Percentiles rank a stretch among this genome's conserved stretches.
Conservation (phyloP, 1,140 invertebrate genomes). For the Drosophila repletoides region DNA sequence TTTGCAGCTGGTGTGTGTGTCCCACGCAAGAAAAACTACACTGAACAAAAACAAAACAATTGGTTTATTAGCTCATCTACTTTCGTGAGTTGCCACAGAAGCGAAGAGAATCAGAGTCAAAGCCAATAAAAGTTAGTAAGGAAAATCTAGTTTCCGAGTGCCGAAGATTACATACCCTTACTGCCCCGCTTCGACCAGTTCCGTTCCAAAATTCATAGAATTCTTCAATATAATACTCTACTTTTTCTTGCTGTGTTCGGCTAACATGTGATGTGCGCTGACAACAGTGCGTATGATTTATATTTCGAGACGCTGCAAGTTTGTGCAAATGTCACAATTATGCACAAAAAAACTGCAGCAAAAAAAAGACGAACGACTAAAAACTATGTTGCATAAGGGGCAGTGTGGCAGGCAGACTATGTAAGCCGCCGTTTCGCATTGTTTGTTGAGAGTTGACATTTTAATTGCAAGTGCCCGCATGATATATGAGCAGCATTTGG, state of each 20-base stretch:
- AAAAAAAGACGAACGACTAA: slow-evolving; percentile 16
- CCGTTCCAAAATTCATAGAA: no score
- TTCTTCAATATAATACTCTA: no score
- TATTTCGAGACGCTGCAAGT: slow-evolving; percentile 35
- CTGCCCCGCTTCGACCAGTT: no score
- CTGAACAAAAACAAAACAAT: neutral
- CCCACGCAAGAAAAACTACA: slow-evolving; percentile 27
- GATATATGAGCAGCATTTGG: slow-evolving; percentile 57
- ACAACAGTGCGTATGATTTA: slow-evolving; percentile 76
- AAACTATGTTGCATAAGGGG: slow-evolving; percentile 46
- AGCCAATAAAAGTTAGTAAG: no score
- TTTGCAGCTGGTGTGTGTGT: slow-evolving; percentile 32
- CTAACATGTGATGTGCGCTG: slow-evolving; percentile 15
- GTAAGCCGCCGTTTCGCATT: slow-evolving; percentile 33
- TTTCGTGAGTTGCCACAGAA: neutral
- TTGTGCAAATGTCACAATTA: slow-evolving; percentile 58
- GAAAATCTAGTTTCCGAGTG: no score
- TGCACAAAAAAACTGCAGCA: slow-evolving; percentile 8
- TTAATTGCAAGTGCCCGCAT: slow-evolving; percentile 64
- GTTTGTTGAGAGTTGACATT: slow-evolving; percentile 65
- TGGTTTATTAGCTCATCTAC: no score
- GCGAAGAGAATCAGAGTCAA: no score
- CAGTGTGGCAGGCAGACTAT: neutral
- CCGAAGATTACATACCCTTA: no score
- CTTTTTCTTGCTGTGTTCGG: no score